phyloP scores from a whole-genome alignment of 2,888 invertebrate species.

The Cheilosia scutellata region DNA sequence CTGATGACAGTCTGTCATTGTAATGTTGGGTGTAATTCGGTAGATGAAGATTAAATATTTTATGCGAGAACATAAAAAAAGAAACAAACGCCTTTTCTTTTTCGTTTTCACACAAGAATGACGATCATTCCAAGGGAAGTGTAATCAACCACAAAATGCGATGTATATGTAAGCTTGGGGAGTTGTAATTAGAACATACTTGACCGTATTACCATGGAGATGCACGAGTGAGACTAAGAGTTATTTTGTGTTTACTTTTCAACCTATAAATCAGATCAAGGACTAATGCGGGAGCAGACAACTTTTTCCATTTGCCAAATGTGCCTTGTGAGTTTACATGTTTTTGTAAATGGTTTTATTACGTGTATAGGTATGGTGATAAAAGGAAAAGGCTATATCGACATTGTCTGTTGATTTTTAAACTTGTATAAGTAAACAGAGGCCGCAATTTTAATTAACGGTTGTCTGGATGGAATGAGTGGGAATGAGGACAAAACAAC shows the following conservation, averaged over 20 bases:
- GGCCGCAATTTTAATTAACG: no score
- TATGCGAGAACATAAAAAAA: background rate
- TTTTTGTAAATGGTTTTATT: background rate
- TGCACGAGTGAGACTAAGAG: background rate
- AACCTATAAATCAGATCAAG: background rate
- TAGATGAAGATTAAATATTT: conserved; percentile 34
- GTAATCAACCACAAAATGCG: background rate
- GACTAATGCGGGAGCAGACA: background rate
- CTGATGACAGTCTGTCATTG: background rate
- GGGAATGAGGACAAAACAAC: no score
- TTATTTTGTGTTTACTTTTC: background rate
- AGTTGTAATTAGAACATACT: background rate
- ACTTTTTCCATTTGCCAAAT: background rate
- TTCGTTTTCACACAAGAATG: background rate
- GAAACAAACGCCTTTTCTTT: background rate
- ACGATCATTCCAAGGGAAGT: background rate
- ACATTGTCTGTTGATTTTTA: no score
- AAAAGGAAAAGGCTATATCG: no score
- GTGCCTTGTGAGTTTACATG: background rate
- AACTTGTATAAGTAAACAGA: no score
- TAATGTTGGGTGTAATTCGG: conserved; percentile 2
- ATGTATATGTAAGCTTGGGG: background rate
- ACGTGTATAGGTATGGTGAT: background rate
- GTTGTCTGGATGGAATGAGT: no score
- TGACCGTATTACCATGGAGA: background rate